A percentile compares a stretch with the other conserved stretches of the same genome.
Conservation (phyloP, 2,113 vertebrate species). For the Lipophrys pholis region DNA sequence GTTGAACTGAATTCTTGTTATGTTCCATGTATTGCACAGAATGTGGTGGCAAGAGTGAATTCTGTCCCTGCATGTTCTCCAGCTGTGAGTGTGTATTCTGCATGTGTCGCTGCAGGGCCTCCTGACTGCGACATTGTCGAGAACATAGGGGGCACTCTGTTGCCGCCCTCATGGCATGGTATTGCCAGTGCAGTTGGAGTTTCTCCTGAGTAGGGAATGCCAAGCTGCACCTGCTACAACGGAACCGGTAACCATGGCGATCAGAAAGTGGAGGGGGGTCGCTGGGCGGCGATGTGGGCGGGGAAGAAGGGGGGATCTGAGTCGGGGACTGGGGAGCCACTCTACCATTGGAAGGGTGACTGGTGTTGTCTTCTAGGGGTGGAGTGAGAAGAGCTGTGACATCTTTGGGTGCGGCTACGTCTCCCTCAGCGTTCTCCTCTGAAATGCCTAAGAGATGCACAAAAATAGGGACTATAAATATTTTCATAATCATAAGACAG, state of each 20-base stretch:
- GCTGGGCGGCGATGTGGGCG: conserved; percentile 85
- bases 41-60: conserved; percentile 78
- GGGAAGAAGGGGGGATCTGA: conserved; percentile 70
- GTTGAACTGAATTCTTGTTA: conserved; percentile 91
- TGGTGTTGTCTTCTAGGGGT: conserved; percentile 74
- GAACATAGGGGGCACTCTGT: conserved; percentile 98
- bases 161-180: conserved; percentile 97
- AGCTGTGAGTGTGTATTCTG: conserved; percentile 90
- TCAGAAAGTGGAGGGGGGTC: conserved; percentile 92
- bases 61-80: conserved; percentile 89
- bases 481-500: not conserved
- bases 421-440: conserved; percentile 64
- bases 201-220: conserved; percentile 98
- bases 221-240: conserved; percentile 98
- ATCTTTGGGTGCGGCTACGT: conserved; percentile 79
- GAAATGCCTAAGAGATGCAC: conserved; percentile 61
- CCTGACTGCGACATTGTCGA: conserved; percentile 96
- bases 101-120: conserved; percentile 96
- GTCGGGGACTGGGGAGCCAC: conserved; percentile 82
- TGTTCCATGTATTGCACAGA: conserved; percentile 82
- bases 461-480: conserved; percentile 1
- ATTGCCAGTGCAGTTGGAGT: conserved; percentile 96
- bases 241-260: conserved; percentile 98
- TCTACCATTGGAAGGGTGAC: conserved; percentile 88
- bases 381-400: conserved; percentile 80